Evolutionary conservation across 2,113 vertebrate genomes (phyloP).

Genomic region (Zosterops japonicus): DNA sequence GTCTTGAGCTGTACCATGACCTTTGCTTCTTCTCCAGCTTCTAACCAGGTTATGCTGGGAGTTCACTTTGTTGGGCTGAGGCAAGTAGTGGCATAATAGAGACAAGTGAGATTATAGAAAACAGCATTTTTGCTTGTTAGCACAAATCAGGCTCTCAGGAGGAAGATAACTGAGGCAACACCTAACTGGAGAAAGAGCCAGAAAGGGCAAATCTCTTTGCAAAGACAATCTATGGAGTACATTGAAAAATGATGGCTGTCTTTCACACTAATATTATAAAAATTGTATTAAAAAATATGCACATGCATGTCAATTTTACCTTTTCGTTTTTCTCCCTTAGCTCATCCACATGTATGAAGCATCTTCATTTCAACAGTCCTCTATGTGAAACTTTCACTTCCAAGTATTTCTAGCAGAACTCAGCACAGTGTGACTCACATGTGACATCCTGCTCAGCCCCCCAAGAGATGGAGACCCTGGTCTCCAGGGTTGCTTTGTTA

Average conservation of each 20-base stretch:
- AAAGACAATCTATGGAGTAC: not conserved
- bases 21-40: not conserved
- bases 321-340: not conserved
- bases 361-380: not conserved
- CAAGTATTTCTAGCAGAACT: not conserved
- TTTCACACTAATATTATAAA: not conserved
- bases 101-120: not conserved
- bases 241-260: not conserved
- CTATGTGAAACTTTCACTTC: not conserved
- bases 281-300: not conserved
- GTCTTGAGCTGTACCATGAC: not conserved
- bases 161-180: not conserved
- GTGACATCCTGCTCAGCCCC: not conserved
- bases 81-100: not conserved
- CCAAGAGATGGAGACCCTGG: not conserved
- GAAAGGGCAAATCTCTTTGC: not conserved
- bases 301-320: not conserved
- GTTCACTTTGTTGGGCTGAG: not conserved
- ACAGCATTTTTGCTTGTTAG: not conserved
- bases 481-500: not conserved
- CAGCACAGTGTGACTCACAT: fast-evolving
- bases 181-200: not conserved
- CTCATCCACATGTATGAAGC: not conserved
- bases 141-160: not conserved
- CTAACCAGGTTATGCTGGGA: not conserved